A percentile compares a stretch with the other conserved stretches of the same genome.
These are phyloP conservation scores for Oreotragus oreotragus DNA, from an alignment of 2,113 vertebrate genomes.

Conservation along the genomic window DNA sequence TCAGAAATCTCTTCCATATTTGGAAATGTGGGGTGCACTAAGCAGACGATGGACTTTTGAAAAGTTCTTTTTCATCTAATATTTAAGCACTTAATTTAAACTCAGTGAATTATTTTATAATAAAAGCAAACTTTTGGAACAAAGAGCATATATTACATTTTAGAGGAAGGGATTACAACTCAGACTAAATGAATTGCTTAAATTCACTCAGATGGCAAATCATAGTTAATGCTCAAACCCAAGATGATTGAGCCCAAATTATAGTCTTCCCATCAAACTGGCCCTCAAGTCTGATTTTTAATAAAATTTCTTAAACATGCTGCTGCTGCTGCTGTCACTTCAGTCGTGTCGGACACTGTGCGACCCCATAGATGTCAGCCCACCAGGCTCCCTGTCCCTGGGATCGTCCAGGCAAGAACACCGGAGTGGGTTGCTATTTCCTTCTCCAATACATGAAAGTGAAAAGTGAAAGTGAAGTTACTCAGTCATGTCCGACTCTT, in stretches of 20 bases:
- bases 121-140: background rate
- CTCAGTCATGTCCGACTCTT: background rate
- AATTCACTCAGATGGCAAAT: background rate
- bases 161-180: background rate
- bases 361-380: background rate
- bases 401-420: background rate
- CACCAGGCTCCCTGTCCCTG: background rate
- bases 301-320: background rate
- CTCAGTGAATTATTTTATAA: background rate
- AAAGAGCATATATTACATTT: background rate
- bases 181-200: background rate
- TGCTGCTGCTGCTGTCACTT: background rate
- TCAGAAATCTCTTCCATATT: background rate
- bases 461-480: too few species aligned
- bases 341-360: background rate
- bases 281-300: background rate
- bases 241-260: background rate
- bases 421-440: background rate
- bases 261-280: background rate
- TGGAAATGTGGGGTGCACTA: background rate
- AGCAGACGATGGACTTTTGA: background rate
- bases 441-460: background rate
- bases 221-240: background rate
- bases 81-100: background rate
- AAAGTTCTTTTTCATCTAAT: background rate